These are phyloP conservation scores for Pheosia gnoma DNA, from an alignment of 2,888 invertebrate species.

Conservation along the genomic window DNA sequence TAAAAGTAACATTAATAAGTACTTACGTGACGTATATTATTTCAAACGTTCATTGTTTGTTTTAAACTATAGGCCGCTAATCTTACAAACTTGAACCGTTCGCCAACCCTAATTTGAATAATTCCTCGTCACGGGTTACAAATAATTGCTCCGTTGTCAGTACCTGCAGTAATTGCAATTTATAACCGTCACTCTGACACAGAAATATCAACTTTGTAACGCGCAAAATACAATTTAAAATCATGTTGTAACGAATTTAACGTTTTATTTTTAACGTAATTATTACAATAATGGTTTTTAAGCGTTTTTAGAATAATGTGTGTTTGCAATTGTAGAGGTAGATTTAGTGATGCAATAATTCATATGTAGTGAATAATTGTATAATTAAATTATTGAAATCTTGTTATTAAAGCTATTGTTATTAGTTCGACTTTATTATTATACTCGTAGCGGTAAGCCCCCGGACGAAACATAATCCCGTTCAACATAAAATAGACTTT, in stretches of 20 bases:
- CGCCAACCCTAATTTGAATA: constrained; percentile 52
- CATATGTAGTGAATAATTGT: constrained; percentile 11
- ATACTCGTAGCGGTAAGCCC: no score
- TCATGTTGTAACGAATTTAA: neutral
- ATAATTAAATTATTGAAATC: neutral
- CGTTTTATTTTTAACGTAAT: constrained; percentile 16
- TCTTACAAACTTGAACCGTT: constrained; percentile 19
- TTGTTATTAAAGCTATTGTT: no score
- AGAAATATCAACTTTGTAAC: constrained; percentile 18
- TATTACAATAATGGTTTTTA: constrained; percentile 13
- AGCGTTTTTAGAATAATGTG: constrained; percentile 10
- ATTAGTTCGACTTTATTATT: no score
- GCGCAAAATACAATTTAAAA: constrained; percentile 11
- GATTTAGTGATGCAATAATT: constrained; percentile 27
- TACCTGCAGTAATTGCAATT: constrained; percentile 63
- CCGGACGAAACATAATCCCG: no score
- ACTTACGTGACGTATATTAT: no score
- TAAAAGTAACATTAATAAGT: no score
- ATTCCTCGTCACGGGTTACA: constrained; percentile 56
- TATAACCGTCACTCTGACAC: constrained; percentile 43
- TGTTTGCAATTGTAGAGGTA: constrained; percentile 18
- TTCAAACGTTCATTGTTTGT: no score
- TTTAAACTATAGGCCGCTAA: constrained; percentile 6
- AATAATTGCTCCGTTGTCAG: constrained; percentile 50
- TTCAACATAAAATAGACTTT: no score